These are phyloP conservation scores for Agrotis segetum DNA, from an alignment of 2,888 invertebrate genomes.

Conservation along the genomic window DNA sequence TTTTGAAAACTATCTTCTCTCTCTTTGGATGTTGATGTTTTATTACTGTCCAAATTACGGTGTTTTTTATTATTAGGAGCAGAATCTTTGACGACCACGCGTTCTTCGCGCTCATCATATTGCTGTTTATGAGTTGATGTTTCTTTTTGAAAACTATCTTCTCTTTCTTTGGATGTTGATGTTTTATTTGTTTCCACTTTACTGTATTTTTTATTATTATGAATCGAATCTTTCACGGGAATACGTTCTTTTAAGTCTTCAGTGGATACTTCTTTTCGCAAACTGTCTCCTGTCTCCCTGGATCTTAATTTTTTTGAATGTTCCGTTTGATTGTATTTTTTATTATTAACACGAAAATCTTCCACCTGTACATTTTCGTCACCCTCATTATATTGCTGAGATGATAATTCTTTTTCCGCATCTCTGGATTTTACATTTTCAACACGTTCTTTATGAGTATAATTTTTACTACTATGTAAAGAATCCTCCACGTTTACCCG, in stretches of 20 bases:
- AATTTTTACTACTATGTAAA: no score
- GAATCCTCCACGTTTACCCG: no score
- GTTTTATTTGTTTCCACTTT: neutral
- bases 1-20: neutral
- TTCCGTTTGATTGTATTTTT: no score
- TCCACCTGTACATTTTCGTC: no score
- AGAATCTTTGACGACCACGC: neutral
- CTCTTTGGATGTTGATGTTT: conserved; percentile 29
- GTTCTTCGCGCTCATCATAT: neutral
- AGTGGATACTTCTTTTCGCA: no score
- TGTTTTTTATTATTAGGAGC: conserved; percentile 7
- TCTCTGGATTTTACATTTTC: no score
- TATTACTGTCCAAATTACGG: conserved; percentile 10
- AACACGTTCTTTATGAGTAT: no score
- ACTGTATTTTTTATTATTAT: neutral
- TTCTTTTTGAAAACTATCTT: conserved; percentile 5
- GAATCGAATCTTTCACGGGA: neutral
- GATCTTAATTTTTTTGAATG: no score
- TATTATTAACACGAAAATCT: no score
- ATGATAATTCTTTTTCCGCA: no score
- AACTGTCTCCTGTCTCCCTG: no score
- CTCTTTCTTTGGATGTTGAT: neutral
- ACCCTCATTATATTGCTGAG: no score
- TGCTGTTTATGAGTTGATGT: neutral
- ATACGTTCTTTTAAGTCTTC: neutral